These are phyloP conservation scores for Neelides folsomi DNA, from an alignment of 2,888 invertebrate genomes.

Conservation along the genomic window DNA sequence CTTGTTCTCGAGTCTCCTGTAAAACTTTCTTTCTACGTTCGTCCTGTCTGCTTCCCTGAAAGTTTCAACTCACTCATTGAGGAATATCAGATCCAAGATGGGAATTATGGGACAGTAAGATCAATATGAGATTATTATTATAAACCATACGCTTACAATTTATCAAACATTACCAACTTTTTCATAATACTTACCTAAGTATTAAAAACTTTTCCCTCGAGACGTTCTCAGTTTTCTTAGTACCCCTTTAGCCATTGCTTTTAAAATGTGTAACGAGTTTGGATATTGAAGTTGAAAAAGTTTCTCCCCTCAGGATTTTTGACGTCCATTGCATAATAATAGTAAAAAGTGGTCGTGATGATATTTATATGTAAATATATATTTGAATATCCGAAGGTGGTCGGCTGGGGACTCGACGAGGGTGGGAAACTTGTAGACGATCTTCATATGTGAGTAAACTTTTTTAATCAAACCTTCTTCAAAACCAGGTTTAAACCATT, in stretches of 20 bases:
- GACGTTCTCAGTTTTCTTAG: neutral
- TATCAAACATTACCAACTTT: too few relatives aligned
- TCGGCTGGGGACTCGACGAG: conserved; percentile 14
- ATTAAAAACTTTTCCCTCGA: neutral
- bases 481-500: too few relatives aligned
- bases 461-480: too few relatives aligned
- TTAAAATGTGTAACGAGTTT: too few relatives aligned
- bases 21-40: conserved; percentile 44
- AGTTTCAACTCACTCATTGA: conserved; percentile 17
- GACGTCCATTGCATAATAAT: too few relatives aligned
- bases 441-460: conserved; percentile 2
- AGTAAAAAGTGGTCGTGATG: too few relatives aligned
- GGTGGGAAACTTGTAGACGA: conserved; percentile 5
- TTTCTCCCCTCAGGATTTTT: too few relatives aligned
- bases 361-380: neutral
- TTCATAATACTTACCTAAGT: neutral
- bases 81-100: conserved; percentile 18
- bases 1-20: conserved; percentile 43
- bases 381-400: conserved; percentile 4
- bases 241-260: neutral
- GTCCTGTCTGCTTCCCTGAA: conserved; percentile 45
- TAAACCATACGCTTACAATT: too few relatives aligned
- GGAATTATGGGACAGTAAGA: conserved; percentile 15
- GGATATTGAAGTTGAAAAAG: too few relatives aligned
- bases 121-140: neutral